Evolutionary conservation across 2,888 invertebrate genomes (phyloP).

Genomic region (Laspeyria flexula): DNA sequence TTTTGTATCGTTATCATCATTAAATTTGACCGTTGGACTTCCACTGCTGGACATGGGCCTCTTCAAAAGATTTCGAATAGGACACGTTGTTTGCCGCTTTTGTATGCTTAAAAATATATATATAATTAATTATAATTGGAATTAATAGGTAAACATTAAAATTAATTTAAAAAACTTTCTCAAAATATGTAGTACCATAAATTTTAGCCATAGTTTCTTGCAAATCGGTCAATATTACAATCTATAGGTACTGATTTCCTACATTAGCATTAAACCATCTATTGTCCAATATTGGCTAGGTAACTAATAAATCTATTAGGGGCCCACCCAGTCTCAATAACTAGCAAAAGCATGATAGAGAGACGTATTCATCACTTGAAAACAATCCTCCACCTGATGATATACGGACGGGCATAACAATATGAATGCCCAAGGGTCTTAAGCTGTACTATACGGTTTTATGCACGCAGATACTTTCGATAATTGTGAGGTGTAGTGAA

Average conservation of each 20-base stretch:
- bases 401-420: slow-evolving; percentile 41
- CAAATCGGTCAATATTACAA: background rate
- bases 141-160: too few relatives aligned
- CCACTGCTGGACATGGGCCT: too few relatives aligned
- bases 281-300: slow-evolving; percentile 14
- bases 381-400: slow-evolving; percentile 51
- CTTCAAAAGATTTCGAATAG: too few relatives aligned
- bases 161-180: too few relatives aligned
- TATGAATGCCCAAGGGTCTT: slow-evolving; percentile 38
- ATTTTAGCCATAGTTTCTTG: too few relatives aligned
- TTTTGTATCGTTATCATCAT: too few relatives aligned
- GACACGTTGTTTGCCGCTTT: too few relatives aligned
- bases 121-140: too few relatives aligned
- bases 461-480: slow-evolving; percentile 39
- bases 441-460: slow-evolving; percentile 34
- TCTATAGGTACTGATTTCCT: too few relatives aligned
- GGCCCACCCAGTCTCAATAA: slow-evolving; percentile 29
- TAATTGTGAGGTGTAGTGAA: slow-evolving; percentile 18
- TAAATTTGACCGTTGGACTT: too few relatives aligned
- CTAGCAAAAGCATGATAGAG: slow-evolving; percentile 37
- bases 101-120: too few relatives aligned
- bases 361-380: slow-evolving; percentile 44
- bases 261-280: background rate
- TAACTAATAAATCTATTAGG: slow-evolving; percentile 35
- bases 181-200: too few relatives aligned